Base-by-base conservation (phyloP, 2,888 invertebrate genomes). In the Monoplex corrugatus region DNA sequence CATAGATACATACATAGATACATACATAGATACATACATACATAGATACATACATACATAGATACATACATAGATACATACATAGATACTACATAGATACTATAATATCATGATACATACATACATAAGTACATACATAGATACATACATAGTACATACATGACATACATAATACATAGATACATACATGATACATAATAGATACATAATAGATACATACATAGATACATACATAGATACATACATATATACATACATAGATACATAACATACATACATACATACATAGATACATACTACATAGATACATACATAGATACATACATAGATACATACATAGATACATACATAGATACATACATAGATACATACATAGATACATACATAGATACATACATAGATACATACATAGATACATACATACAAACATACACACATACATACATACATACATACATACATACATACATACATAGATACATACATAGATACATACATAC, bases 161-260 rank as follows among this genome's bases (percentile, higher is more conserved):
- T 50, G 28, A 16, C 68, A 68, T n/a, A 68, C 68, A 8, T 28
- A 23, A 68, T n/a, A 23, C 68, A 68, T n/a, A 68, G 28, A 68
- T n/a, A 68, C 68, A 68, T n/a, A 23, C 16, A 16, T n/a, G 68
- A 5, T 8, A n/a, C 19, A 23, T 5, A 68, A 13, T 50, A 50
- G 50, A 28, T 68, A 8, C 23, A 63, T 63, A 63, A 92, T 93
- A 93, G 5, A 94, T 92, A 40, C 32, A 10, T 35, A 78, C 32
- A 78, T 35, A 78, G 19, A 35, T 38, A 2, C 38, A 28, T 38
- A 3, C 8, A n/a, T 28, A 28, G 19, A n/a, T 38, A n/a, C 38
- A 8, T 38, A 35, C 38, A 28, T 28, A n/a, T 38, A 28, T 38
- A 35, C 38, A 28, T 38, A 35, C 38, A 28, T 38, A 40, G 6